phyloP scores from a whole-genome alignment of 1,140 invertebrate genomes.

The Capitella teleta region DNA sequence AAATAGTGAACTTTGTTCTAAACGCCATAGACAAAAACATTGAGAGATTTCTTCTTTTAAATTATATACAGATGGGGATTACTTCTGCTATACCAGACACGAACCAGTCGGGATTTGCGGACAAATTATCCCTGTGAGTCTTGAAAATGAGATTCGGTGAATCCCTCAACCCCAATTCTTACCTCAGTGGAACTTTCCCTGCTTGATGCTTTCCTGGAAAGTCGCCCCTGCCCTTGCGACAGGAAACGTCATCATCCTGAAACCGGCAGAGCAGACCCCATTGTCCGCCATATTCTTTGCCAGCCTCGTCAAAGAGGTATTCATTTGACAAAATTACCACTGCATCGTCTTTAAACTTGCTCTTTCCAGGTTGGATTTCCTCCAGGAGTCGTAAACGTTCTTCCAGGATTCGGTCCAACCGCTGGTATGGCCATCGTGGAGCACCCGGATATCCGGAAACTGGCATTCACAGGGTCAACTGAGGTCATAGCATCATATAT shows the following conservation, averaged over 20 bases:
- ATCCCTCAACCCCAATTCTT: too few relatives aligned
- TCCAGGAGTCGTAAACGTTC: conserved; percentile 69
- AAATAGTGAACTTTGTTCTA: too few relatives aligned
- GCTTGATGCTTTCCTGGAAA: conserved; percentile 94
- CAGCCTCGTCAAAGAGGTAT: conserved; percentile 61
- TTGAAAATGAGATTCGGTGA: too few relatives aligned
- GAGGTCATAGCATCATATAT: conserved; percentile 53
- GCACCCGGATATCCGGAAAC: conserved; percentile 68
- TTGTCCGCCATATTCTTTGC: conserved; percentile 72
- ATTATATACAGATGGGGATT: conserved; percentile 60
- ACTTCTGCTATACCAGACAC: conserved; percentile 79
- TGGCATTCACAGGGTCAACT: conserved; percentile 85
- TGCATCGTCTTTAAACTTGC: not conserved
- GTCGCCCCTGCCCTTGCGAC: conserved; percentile 74
- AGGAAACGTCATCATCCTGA: conserved; percentile 79
- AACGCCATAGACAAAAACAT: too few relatives aligned
- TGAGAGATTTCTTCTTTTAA: too few relatives aligned
- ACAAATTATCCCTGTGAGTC: conserved; percentile 73
- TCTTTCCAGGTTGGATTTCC: conserved; percentile 70
- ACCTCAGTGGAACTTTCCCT: conserved; percentile 91
- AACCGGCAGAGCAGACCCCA: conserved; percentile 90
- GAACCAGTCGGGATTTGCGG: conserved; percentile 96
- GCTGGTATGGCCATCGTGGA: conserved; percentile 61
- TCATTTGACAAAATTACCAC: not conserved
- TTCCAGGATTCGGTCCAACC: conserved; percentile 71